Conservation (phyloP, 2,113 vertebrate species). For the Poeciliopsis prolifica region DNA sequence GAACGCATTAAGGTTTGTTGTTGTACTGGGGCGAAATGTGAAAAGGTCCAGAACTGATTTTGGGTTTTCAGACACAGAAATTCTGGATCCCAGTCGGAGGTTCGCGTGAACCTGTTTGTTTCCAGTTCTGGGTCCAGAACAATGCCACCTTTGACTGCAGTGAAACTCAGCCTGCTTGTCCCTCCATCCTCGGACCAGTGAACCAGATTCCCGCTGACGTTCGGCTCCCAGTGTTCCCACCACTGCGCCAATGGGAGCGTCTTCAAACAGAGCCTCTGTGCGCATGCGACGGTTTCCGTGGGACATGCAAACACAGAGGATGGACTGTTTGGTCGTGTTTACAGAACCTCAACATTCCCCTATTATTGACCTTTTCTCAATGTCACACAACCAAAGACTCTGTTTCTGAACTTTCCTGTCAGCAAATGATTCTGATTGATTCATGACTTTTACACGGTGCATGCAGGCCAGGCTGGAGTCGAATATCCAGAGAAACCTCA, state of each 20-base stretch:
- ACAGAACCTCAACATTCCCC: conserved; percentile 51
- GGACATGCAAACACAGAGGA: conserved; percentile 41
- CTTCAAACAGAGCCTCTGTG: conserved; percentile 58
- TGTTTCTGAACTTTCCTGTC: background rate
- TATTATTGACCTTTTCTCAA: conserved; percentile 24
- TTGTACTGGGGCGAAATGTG: background rate
- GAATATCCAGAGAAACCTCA: background rate
- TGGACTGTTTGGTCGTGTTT: conserved; percentile 56
- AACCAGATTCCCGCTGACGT: conserved; percentile 29
- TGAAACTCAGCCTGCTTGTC: conserved; percentile 45
- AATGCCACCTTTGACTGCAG: conserved; percentile 56
- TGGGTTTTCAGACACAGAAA: background rate
- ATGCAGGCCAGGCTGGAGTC: background rate
- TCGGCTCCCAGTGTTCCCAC: conserved; percentile 46
- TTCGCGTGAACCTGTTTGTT: conserved; percentile 49
- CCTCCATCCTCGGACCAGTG: conserved; percentile 36
- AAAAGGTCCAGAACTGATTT: background rate
- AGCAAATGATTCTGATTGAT: background rate
- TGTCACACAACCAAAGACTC: conserved; percentile 1
- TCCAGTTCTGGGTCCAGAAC: conserved; percentile 39
- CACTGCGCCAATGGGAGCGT: conserved; percentile 52
- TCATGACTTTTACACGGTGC: background rate
- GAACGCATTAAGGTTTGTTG: background rate
- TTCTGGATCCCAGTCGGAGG: conserved; percentile 13
- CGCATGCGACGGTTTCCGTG: conserved; percentile 52